Evolutionary conservation across 2,113 vertebrate species (phyloP).

Genomic region (Amphiprion percula): DNA sequence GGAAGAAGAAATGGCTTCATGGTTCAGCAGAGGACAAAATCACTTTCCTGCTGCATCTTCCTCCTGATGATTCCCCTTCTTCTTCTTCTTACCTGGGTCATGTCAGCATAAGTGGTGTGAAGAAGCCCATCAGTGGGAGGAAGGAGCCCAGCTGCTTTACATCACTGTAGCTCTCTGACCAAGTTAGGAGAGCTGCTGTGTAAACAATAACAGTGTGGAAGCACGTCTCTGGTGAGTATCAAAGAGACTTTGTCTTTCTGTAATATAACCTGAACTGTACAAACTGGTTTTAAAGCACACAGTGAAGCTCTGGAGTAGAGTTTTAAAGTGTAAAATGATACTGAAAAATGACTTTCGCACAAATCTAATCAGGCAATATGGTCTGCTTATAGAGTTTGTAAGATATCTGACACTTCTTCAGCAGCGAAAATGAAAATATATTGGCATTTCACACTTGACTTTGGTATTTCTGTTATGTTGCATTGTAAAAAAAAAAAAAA

Average conservation of each 20-base stretch:
- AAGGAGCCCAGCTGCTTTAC: slow-evolving; percentile 5
- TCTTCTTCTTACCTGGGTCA: neutral
- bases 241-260: slow-evolving; percentile 9
- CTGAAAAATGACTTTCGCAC: neutral
- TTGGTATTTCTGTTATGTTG: slow-evolving; percentile 27
- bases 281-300: slow-evolving; percentile 44
- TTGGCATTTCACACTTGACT: slow-evolving; percentile 27
- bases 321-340: neutral
- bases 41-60: neutral
- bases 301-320: neutral
- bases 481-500: neutral
- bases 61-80: neutral
- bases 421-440: slow-evolving; percentile 12
- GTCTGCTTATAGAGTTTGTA: neutral
- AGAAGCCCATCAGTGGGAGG: neutral
- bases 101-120: neutral
- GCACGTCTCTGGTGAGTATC: slow-evolving; percentile 32
- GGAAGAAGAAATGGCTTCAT: too few species aligned
- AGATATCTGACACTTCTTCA: neutral
- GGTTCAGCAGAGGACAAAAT: slow-evolving; percentile 8
- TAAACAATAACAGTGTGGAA: slow-evolving; percentile 30
- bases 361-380: neutral
- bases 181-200: slow-evolving; percentile 12
- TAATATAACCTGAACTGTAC: slow-evolving; percentile 15
- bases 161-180: slow-evolving; percentile 11